Evolutionary conservation across 2,797 vertebrate genomes (phyloP).

Genomic region (Gorsachius magnificus): DNA sequence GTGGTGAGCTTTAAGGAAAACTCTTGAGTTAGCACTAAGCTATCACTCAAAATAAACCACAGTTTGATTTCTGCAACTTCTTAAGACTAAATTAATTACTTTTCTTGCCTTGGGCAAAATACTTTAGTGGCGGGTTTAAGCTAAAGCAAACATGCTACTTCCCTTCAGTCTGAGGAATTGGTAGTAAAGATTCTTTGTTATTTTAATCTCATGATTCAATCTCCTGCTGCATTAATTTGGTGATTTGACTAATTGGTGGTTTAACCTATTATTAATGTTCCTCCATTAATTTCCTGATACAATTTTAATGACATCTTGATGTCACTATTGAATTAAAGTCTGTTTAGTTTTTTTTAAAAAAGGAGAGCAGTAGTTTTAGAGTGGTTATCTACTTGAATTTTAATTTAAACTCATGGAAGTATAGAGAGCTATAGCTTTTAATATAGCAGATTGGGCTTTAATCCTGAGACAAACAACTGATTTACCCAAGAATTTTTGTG

Average conservation of each 20-base stretch:
- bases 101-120: slow-evolving; percentile 11
- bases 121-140: neutral
- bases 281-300: slow-evolving; percentile 55
- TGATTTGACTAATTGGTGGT: slow-evolving; percentile 59
- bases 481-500: neutral
- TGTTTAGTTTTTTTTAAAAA: neutral
- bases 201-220: slow-evolving; percentile 60
- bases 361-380: neutral
- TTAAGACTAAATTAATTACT: slow-evolving; percentile 10
- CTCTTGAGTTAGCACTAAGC: neutral
- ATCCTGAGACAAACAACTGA: neutral
- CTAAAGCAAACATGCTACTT: slow-evolving; percentile 26
- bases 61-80: slow-evolving; percentile 12
- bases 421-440: neutral
- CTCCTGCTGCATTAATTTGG: slow-evolving; percentile 64
- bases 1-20: neutral
- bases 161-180: neutral
- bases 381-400: slow-evolving; percentile 8
- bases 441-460: neutral
- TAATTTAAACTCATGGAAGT: neutral
- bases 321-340: slow-evolving; percentile 43
- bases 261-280: slow-evolving; percentile 65
- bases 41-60: neutral
- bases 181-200: slow-evolving; percentile 58
- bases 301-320: slow-evolving; percentile 55